Conservation (phyloP, 2,113 vertebrate genomes). For the Pachyramphus minor region DNA sequence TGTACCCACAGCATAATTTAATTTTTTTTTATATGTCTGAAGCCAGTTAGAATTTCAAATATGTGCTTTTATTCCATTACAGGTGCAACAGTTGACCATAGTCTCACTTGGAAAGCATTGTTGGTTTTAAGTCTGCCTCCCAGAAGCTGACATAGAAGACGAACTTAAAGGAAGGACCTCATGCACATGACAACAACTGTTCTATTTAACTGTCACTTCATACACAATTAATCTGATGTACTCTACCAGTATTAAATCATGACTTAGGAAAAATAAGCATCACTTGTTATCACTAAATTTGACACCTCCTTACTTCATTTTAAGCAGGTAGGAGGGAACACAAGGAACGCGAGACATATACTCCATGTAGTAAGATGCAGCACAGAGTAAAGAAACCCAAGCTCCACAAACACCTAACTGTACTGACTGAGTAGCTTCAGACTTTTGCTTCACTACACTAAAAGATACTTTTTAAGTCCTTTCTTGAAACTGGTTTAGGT, state of each 20-base stretch:
- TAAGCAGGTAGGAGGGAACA: neutral
- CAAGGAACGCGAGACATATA: rapidly evolving
- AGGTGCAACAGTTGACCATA: neutral
- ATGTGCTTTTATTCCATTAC: neutral
- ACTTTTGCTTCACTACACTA: neutral
- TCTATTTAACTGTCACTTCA: neutral
- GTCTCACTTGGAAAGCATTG: neutral
- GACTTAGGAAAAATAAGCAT: neutral
- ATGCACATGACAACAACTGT: neutral
- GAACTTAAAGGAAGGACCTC: neutral
- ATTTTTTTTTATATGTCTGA: neutral
- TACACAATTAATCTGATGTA: neutral
- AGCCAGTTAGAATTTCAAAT: neutral
- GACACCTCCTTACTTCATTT: neutral
- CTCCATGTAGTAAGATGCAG: neutral
- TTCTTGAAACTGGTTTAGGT: neutral
- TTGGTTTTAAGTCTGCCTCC: neutral
- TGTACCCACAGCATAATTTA: neutral
- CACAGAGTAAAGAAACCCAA: neutral
- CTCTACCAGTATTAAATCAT: neutral
- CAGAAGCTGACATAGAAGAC: neutral
- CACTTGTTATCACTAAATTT: neutral
- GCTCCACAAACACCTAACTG: neutral
- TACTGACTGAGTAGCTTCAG: neutral
- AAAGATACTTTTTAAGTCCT: neutral